These are phyloP conservation scores for Rhabdornis inornatus DNA, from an alignment of 2,113 vertebrate genomes.

Conservation along the genomic window DNA sequence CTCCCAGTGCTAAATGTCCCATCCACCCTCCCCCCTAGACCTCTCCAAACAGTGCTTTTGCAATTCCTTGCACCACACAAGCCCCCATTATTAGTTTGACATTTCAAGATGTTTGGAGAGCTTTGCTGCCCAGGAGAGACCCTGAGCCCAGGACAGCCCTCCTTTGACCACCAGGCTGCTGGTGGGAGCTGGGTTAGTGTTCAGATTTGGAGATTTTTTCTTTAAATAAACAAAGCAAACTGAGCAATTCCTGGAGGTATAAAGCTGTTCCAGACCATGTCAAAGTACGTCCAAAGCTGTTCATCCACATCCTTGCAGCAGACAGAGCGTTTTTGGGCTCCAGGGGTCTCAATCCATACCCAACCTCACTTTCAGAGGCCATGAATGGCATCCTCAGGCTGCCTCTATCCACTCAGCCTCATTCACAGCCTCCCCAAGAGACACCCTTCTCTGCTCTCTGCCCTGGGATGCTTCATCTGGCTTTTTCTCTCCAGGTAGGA, in stretches of 20 bases:
- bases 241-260: background rate
- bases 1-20: background rate
- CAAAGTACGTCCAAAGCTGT: background rate
- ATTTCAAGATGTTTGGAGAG: background rate
- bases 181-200: background rate
- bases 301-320: background rate
- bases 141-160: background rate
- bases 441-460: background rate
- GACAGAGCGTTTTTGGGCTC: background rate
- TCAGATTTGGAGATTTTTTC: background rate
- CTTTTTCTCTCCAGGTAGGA: background rate
- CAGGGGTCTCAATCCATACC: background rate
- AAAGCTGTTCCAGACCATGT: background rate
- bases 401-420: rapidly evolving
- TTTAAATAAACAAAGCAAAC: background rate
- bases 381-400: background rate
- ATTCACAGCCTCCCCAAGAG: background rate
- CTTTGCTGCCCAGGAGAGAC: background rate
- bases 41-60: background rate
- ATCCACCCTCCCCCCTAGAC: background rate
- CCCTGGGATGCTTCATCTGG: background rate
- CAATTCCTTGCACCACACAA: background rate
- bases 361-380: background rate
- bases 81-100: background rate
- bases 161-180: background rate